Base-by-base conservation (phyloP, 2,113 vertebrate genomes). In the Halichoerus grypus region DNA sequence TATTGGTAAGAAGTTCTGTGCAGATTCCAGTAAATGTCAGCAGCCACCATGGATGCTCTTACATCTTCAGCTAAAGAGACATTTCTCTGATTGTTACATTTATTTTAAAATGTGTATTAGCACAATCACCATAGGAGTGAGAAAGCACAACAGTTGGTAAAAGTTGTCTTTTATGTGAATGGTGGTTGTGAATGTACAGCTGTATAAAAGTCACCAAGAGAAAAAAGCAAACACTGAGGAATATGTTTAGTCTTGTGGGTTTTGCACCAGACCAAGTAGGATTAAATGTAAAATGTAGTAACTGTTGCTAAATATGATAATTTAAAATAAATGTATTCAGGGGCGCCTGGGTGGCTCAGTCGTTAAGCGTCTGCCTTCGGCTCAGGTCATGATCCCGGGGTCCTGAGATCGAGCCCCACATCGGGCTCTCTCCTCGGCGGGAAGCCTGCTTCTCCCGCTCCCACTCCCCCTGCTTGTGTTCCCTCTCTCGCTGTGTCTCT, bases 1-100 rank as follows among this genome's bases (percentile, higher is more conserved):
- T 76, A 36, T 57, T 15, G 7, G 31, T 91, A 55, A 55, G 61
- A 71, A 82, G 19, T 86, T 88, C 88, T 81, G 57, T 91, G 9
- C 33, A 14, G 31, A 55, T 86, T 72, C n/a, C 57, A 61, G n/a
- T 72, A 92, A 88, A 72, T 14, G 26, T 72, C 59, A 49, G 31
- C 24, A 77, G 7, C 51, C 46, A 24, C 26, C 19, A 49, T 21
- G 46, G 21, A 4, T 24, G 28, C 19, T 72, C 33, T 59, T 61
- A 24, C 13, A 59, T 86, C 61, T 77, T 87, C 53, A 46, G n/a
- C 65, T 95, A 83, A 89, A 86, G 84, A 81, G 79, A 88, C 5
- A 63, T 89, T 92, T 92, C 74, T 95, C 61, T 63, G 16, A 82
- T 55, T 82, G 67, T 84, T 86, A 84, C 71, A 93, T 91, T 82